A percentile compares a stretch with the other conserved stretches of the same genome.
Conservation (phyloP, 2,888 invertebrate species). For the Leptinotarsa haldemani region DNA sequence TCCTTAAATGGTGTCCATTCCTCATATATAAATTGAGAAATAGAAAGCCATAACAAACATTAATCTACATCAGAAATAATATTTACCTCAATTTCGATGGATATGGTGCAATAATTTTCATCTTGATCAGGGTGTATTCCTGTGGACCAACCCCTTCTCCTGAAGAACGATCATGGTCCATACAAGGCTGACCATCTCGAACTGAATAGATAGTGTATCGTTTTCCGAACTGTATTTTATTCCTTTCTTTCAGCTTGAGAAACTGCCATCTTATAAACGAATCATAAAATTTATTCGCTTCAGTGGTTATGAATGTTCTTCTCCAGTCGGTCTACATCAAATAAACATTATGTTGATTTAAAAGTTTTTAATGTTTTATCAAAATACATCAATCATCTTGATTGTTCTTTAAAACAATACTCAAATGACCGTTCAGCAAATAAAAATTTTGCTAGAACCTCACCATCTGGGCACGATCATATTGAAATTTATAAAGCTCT, state of each 20-base stretch:
- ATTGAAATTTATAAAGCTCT: too few relatives aligned
- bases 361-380: too few relatives aligned
- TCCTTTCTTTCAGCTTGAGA: conserved; percentile 82
- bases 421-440: too few relatives aligned
- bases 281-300: conserved; percentile 97
- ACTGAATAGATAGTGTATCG: conserved; percentile 96
- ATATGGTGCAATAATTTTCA: conserved; percentile 82
- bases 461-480: too few relatives aligned
- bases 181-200: conserved; percentile 97
- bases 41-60: background rate
- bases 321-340: conserved; percentile 92
- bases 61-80: conserved; percentile 2
- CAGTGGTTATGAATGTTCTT: conserved; percentile 97
- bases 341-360: conserved; percentile 23
- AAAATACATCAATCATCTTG: too few relatives aligned
- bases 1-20: too few relatives aligned
- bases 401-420: too few relatives aligned
- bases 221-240: conserved; percentile 97
- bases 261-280: conserved; percentile 99
- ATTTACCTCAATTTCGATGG: conserved; percentile 76
- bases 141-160: conserved; percentile 99
- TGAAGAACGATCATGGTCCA: conserved; percentile 97
- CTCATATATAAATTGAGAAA: too few relatives aligned
- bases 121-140: conserved; percentile 97
- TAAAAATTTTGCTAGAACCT: too few relatives aligned